These are phyloP conservation scores for Emydoidea blandingii DNA, from an alignment of 2,797 vertebrate species.

Conservation along the genomic window DNA sequence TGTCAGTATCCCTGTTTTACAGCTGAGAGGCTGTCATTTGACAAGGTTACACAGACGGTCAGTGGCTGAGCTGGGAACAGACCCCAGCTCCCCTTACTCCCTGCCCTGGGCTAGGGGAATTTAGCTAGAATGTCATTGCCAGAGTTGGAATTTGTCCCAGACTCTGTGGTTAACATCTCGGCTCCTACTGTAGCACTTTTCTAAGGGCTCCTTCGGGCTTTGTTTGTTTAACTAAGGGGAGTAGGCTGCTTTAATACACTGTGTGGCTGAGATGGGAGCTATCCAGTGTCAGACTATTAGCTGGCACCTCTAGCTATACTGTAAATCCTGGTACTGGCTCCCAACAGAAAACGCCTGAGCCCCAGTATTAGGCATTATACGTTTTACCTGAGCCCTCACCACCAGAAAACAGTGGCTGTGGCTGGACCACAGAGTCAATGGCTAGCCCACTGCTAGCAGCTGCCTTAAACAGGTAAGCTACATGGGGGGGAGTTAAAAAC, in stretches of 20 bases:
- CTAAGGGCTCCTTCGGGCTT: slow-evolving; percentile 26
- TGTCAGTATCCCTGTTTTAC: neutral
- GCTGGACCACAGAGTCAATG: neutral
- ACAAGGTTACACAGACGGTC: neutral
- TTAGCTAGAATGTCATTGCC: slow-evolving; percentile 2
- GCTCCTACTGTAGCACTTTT: neutral
- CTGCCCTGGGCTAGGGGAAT: neutral
- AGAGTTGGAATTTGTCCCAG: slow-evolving; percentile 35
- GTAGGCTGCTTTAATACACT: slow-evolving; percentile 2
- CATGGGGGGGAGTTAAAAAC: neutral
- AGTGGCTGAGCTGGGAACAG: neutral
- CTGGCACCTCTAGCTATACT: neutral
- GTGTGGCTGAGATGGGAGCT: neutral
- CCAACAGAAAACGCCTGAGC: neutral
- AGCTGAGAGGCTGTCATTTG: neutral
- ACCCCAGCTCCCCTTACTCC: neutral
- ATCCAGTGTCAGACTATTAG: slow-evolving; percentile 21
- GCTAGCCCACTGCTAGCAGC: neutral
- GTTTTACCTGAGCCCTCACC: slow-evolving; percentile 2
- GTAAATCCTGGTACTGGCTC: neutral
- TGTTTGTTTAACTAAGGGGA: slow-evolving; percentile 30
- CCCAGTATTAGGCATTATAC: neutral
- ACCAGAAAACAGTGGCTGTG: neutral
- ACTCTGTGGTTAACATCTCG: slow-evolving; percentile 39
- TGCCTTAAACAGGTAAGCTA: neutral